phyloP scores from a whole-genome alignment of 2,888 invertebrate species.

The Parasteatoda lunata region DNA sequence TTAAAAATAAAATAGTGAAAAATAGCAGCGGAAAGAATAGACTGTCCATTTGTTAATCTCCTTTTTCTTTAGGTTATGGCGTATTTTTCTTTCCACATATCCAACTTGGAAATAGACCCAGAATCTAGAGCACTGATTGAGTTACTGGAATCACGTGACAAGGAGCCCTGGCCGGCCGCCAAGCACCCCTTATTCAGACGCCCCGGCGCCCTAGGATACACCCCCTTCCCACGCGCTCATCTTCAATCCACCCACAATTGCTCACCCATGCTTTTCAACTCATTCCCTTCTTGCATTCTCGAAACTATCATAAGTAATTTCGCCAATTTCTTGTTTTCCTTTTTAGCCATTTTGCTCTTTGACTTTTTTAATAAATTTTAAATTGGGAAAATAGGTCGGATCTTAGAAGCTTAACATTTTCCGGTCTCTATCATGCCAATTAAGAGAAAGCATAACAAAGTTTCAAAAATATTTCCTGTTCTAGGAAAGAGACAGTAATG shows the following conservation, averaged over 20 bases:
- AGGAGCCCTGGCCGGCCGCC: conserved; percentile 50
- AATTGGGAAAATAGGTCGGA: conserved; percentile 21
- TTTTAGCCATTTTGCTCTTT: neutral
- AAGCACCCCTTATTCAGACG: conserved; percentile 48
- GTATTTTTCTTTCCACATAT: conserved; percentile 25
- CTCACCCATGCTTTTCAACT: no score
- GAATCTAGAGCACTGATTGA: conserved; percentile 62
- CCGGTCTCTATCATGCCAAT: neutral
- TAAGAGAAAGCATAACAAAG: neutral
- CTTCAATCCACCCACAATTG: conserved; percentile 4
- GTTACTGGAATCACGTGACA: conserved; percentile 64
- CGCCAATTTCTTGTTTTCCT: conserved; percentile 1
- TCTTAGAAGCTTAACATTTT: neutral
- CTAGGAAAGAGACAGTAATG: no score
- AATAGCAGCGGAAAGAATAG: conserved; percentile 21
- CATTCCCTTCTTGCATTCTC: neutral
- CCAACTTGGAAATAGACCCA: conserved; percentile 59
- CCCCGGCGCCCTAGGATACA: conserved; percentile 48
- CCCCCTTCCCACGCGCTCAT: neutral
- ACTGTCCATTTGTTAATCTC: conserved; percentile 53
- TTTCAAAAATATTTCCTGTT: no score
- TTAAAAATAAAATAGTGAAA: neutral
- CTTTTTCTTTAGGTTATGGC: conserved; percentile 23
- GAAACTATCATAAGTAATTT: conserved; percentile 5
- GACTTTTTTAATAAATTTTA: conserved; percentile 46